phyloP scores from a whole-genome alignment of 2,113 vertebrate species.

The Xenopus laevis region DNA sequence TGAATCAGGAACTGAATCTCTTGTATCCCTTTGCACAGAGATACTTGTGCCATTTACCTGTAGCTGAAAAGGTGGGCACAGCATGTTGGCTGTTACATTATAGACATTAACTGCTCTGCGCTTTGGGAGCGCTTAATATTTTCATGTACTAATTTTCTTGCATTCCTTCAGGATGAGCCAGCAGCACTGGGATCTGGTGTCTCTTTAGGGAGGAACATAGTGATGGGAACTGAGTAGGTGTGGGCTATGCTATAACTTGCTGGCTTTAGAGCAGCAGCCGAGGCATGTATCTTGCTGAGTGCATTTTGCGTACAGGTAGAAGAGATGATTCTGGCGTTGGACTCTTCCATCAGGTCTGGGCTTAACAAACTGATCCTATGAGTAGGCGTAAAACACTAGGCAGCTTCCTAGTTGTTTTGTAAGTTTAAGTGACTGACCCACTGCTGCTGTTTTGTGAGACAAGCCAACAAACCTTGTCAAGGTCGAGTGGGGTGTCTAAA shows the following conservation, averaged over 20 bases:
- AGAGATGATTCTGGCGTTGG: constrained; percentile 8
- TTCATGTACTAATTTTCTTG: neutral
- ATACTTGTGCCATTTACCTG: too few species aligned
- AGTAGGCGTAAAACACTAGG: too few species aligned
- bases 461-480: too few species aligned
- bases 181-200: constrained; percentile 3
- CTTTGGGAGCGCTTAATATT: neutral
- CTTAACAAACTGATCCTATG: too few species aligned
- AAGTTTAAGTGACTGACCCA: too few species aligned
- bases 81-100: too few species aligned
- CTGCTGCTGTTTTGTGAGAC: too few species aligned
- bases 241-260: constrained; percentile 3
- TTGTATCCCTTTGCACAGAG: too few species aligned
- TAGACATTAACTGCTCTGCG: neutral
- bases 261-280: neutral
- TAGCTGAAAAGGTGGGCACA: neutral
- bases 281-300: neutral
- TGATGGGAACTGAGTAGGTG: constrained; percentile 35
- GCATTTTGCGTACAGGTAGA: neutral
- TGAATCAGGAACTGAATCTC: neutral
- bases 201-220: neutral
- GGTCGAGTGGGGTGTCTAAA: too few species aligned
- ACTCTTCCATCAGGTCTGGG: too few species aligned
- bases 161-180: constrained; percentile 32
- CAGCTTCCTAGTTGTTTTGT: too few species aligned